A percentile compares a stretch with the other conserved stretches of the same genome.
These are phyloP conservation scores for Lepus timidus DNA, from an alignment of 2,113 vertebrate genomes.

Conservation along the genomic window DNA sequence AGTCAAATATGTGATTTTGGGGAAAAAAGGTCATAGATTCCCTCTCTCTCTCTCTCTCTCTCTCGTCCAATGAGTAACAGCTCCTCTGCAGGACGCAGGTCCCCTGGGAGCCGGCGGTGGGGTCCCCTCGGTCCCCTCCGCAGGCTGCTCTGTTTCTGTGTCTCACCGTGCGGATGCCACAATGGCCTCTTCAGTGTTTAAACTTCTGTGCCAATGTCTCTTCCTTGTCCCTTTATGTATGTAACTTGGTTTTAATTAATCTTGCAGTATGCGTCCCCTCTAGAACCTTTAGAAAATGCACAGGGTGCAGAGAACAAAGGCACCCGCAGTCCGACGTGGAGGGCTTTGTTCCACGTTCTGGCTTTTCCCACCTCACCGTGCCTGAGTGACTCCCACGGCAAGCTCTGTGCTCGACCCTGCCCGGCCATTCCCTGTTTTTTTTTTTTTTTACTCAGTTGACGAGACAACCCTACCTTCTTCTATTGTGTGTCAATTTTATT, in stretches of 20 bases:
- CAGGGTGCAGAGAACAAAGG: neutral
- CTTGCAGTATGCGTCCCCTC: neutral
- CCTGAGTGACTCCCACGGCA: accelerated
- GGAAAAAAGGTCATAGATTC: neutral
- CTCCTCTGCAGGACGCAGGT: neutral
- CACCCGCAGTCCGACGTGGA: neutral
- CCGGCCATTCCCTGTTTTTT: neutral
- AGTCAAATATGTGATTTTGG: neutral
- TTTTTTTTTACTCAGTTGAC: neutral
- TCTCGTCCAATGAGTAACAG: neutral
- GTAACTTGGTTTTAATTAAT: neutral
- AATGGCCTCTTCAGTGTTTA: neutral
- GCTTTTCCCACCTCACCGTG: no score
- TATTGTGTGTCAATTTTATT: neutral
- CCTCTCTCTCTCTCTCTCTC: neutral
- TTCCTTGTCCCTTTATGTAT: no score
- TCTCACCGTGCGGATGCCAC: neutral
- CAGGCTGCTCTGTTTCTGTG: neutral
- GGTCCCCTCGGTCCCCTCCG: no score
- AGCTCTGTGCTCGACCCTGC: accelerated
- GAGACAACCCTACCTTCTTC: neutral
- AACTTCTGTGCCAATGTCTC: neutral
- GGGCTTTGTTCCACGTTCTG: neutral
- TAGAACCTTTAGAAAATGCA: neutral
- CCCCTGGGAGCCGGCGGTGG: accelerated